Evolutionary conservation across 2,797 vertebrate species (phyloP).

Genomic region (Triplophysa yarkandensis): DNA sequence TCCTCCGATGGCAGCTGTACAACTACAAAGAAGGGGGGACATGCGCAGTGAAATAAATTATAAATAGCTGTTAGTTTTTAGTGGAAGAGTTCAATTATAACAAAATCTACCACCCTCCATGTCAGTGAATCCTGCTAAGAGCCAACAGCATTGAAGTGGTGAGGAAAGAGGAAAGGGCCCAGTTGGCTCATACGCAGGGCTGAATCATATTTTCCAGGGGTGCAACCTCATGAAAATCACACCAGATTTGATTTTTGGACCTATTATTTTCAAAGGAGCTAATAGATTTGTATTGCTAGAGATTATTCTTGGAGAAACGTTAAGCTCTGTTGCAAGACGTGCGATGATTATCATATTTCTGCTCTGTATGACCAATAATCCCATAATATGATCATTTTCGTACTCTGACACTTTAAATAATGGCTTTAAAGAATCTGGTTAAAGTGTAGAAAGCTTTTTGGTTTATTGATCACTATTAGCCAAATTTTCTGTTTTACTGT

Average conservation of each 20-base stretch:
- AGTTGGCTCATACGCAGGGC: neutral
- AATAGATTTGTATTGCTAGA: slow-evolving; percentile 1
- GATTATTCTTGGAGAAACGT: neutral
- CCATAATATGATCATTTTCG: no score
- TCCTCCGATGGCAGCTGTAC: slow-evolving; percentile 66
- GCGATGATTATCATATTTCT: no score
- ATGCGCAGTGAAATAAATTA: slow-evolving; percentile 57
- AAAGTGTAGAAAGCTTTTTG: no score
- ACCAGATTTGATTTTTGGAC: neutral
- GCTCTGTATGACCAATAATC: no score
- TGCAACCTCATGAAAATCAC: slow-evolving; percentile 21
- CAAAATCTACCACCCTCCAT: slow-evolving; percentile 58
- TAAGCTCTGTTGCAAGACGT: neutral
- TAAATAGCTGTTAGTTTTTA: slow-evolving; percentile 70
- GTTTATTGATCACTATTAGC: no score
- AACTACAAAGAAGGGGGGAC: slow-evolving; percentile 52
- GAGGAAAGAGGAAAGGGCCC: neutral
- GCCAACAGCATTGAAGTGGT: slow-evolving; percentile 49
- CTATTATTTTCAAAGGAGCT: neutral
- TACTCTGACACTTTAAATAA: no score
- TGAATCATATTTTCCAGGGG: slow-evolving; percentile 53
- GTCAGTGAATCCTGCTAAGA: slow-evolving; percentile 55
- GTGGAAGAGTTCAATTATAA: slow-evolving; percentile 69
- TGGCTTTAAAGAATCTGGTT: no score
- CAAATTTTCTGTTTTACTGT: no score